Base-by-base conservation (phyloP, 2,888 invertebrate species). In the Linnaemya vulpina region DNA sequence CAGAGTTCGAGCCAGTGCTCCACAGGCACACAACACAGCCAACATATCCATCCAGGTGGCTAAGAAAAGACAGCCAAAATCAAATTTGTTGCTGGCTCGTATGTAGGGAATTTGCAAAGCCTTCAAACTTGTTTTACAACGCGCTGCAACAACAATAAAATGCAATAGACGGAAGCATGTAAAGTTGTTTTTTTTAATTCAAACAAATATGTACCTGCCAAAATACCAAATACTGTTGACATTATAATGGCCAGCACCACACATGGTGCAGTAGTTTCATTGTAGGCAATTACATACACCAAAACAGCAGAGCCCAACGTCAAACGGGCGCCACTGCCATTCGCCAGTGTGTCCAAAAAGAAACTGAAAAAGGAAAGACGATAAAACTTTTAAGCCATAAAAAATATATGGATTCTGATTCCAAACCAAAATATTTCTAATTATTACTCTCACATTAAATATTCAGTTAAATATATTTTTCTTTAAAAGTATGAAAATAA, bases 11-110 rank as follows among this genome's bases (percentile, higher is more conserved):
- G 94, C 94, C 83, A 94, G 92, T 1, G 93, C 93, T 0, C 93
- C 94, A 84, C 93, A 93, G 53, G 94, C 94, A 81, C 93, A 92
- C 89, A 94, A 89, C 87, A 93, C 91, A 51, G 93, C 93, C 88
- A 94, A 89, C 38, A 93, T 92, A 87, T 94, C 93, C 89, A 94
- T 90, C 94, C 94, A 94, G 74, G 93, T 91, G 84, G 93, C 92
- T 86, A 94, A 88, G 87, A 94, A 94, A 4, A 93, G 89, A 83
- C 92, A 92, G 77, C 91, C 89, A 86, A 91, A 93, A 86, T 93
- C 93, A 86, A 92, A 92, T 89, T 92, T 92, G 46, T 93, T 93
- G 63, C 91, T 93, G 79, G 93, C 93, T 46, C 93, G 89, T 86
- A 93, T 89, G 86, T 93, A 93, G 40, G 93, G 91, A 87, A 92